Conservation (phyloP, 1,140 invertebrate species). For the Plutomurus gul region DNA sequence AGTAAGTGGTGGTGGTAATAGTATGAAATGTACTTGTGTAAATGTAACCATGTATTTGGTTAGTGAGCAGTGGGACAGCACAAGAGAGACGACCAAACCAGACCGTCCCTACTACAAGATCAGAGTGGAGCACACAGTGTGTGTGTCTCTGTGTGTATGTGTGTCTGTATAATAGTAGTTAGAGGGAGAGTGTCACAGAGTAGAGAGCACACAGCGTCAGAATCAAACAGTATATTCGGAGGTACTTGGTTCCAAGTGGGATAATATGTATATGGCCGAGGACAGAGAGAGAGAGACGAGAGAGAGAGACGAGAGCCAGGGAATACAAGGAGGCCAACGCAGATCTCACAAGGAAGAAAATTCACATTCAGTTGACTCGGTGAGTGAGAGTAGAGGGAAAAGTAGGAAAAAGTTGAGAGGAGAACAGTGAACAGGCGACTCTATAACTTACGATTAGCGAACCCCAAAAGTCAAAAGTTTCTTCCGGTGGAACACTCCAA, state of each 20-base stretch:
- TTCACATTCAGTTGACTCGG: constrained; percentile 2
- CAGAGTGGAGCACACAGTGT: too few relatives aligned
- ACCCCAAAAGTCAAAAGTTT: constrained; percentile 54
- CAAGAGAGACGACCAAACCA: neutral
- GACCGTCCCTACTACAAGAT: too few relatives aligned
- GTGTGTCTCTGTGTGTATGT: too few relatives aligned
- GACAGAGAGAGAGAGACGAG: neutral
- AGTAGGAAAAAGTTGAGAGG: constrained; percentile 35
- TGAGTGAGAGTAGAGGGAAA: constrained; percentile 18
- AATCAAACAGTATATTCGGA: too few relatives aligned
- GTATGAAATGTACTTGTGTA: neutral
- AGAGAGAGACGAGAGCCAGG: neutral
- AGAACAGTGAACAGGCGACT: constrained; percentile 44
- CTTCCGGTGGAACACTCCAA: constrained; percentile 45
- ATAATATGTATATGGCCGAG: too few relatives aligned
- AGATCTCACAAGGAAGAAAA: neutral
- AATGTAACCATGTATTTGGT: neutral
- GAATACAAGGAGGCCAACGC: too few relatives aligned
- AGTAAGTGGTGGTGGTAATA: neutral
- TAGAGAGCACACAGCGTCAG: too few relatives aligned
- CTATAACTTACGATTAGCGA: constrained; percentile 54
- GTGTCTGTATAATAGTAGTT: neutral
- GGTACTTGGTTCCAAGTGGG: too few relatives aligned
- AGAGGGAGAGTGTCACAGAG: neutral
- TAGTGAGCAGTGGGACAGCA: neutral